These are phyloP conservation scores for Hydraecia micacea DNA, from an alignment of 2,888 invertebrate species.

Conservation along the genomic window DNA sequence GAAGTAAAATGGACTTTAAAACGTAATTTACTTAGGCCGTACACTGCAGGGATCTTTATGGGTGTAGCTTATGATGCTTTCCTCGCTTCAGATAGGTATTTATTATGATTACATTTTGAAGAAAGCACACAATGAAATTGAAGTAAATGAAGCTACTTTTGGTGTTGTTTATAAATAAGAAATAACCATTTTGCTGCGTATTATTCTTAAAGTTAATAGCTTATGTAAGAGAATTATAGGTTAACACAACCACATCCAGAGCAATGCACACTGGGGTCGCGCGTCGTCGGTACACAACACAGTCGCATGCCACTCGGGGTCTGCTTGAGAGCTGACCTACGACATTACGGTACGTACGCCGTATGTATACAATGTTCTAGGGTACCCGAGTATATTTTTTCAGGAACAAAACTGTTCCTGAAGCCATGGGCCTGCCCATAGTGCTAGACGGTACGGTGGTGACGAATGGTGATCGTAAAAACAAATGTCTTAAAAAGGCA, in stretches of 20 bases:
- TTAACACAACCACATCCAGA: conserved; percentile 1
- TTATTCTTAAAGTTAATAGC: too few relatives aligned
- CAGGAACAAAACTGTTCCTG: too few relatives aligned
- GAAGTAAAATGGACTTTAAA: conserved; percentile 34
- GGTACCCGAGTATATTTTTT: not conserved
- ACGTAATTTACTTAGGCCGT: conserved; percentile 19
- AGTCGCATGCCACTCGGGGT: conserved; percentile 8
- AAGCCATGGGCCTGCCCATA: too few relatives aligned
- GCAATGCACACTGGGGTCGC: too few relatives aligned
- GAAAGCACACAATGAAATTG: not conserved
- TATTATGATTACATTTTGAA: conserved; percentile 27
- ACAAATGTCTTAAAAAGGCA: not conserved
- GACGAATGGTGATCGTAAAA: not conserved
- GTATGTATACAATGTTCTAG: conserved; percentile 18
- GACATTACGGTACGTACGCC: conserved; percentile 1
- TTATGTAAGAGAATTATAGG: not conserved
- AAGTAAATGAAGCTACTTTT: not conserved
- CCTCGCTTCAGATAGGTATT: not conserved
- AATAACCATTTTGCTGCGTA: not conserved
- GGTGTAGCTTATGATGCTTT: not conserved
- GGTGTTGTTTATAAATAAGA: not conserved
- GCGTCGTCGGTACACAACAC: not conserved
- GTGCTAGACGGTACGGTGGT: not conserved
- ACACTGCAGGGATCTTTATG: conserved; percentile 3
- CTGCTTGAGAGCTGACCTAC: conserved; percentile 36